Evolutionary conservation across 2,113 vertebrate species (phyloP).

Genomic region (Bufo gargarizans): DNA sequence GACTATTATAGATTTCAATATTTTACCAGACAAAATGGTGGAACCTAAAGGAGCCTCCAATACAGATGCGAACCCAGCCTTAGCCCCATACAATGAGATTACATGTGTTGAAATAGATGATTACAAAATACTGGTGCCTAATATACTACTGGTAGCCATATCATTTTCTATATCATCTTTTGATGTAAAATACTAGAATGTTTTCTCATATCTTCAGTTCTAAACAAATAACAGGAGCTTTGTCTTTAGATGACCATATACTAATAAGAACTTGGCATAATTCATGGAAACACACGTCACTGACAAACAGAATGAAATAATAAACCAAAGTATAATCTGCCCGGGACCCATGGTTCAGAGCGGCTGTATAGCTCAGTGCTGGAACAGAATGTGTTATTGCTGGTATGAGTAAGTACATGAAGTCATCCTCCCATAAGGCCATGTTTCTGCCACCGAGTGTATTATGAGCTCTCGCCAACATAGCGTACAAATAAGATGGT

Average conservation of each 20-base stretch:
- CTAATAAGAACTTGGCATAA: slow-evolving; percentile 14
- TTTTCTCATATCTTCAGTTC: not conserved
- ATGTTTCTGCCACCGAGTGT: slow-evolving; percentile 15
- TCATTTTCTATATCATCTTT: too few species aligned
- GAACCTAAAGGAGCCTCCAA: too few species aligned
- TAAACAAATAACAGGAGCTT: not conserved
- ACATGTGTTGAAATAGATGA: too few species aligned
- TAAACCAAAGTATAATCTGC: slow-evolving; percentile 1
- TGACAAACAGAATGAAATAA: not conserved
- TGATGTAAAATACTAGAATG: not conserved
- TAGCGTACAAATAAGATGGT: slow-evolving; percentile 29
- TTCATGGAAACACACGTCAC: slow-evolving; percentile 1
- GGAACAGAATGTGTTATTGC: slow-evolving; percentile 51
- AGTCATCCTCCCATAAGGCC: slow-evolving; percentile 52
- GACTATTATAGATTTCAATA: too few species aligned
- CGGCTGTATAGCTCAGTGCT: not conserved
- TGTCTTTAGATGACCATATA: not conserved
- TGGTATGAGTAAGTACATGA: slow-evolving; percentile 52
- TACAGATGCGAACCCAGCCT: too few species aligned
- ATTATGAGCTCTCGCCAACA: slow-evolving; percentile 11
- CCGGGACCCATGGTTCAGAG: slow-evolving; percentile 13
- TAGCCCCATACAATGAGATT: too few species aligned
- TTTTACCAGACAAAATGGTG: too few species aligned
- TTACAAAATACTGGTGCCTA: too few species aligned
- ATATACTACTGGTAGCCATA: too few species aligned